Evolutionary conservation across 2,797 vertebrate genomes (phyloP).

Genomic region (Salarias fasciatus): DNA sequence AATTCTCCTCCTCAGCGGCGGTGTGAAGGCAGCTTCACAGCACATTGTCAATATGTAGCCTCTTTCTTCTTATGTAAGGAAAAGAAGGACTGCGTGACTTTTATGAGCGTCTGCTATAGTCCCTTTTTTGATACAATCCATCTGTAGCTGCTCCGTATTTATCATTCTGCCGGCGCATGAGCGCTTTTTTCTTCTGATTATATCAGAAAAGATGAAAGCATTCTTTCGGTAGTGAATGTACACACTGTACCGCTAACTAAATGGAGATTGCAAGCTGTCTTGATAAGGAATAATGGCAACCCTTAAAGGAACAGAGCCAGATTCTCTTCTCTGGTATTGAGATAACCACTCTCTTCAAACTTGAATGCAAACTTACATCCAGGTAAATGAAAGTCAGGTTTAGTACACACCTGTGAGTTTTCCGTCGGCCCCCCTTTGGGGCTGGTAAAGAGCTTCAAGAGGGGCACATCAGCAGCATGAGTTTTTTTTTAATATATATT

Average conservation of each 20-base stretch:
- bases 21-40: conserved; percentile 47
- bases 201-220: conserved; percentile 22
- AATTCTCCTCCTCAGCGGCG: conserved; percentile 58
- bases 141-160: conserved; percentile 27
- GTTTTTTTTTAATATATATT: too few species aligned
- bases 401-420: too few species aligned
- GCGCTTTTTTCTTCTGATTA: conserved; percentile 6
- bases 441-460: too few species aligned
- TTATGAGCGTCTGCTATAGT: conserved; percentile 50
- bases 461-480: too few species aligned
- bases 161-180: conserved; percentile 11
- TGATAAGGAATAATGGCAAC: neutral
- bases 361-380: neutral
- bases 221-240: conserved; percentile 25
- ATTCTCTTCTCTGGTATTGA: neutral
- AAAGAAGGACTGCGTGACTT: conserved; percentile 38
- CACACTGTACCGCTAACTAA: neutral
- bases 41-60: conserved; percentile 46
- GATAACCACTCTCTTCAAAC: neutral
- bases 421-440: too few species aligned
- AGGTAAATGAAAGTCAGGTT: too few species aligned
- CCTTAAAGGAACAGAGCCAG: neutral
- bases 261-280: neutral
- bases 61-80: conserved; percentile 36
- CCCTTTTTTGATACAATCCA: conserved; percentile 47